These are phyloP conservation scores for Hippolais icterina DNA, from an alignment of 2,113 vertebrate genomes.

Conservation along the genomic window DNA sequence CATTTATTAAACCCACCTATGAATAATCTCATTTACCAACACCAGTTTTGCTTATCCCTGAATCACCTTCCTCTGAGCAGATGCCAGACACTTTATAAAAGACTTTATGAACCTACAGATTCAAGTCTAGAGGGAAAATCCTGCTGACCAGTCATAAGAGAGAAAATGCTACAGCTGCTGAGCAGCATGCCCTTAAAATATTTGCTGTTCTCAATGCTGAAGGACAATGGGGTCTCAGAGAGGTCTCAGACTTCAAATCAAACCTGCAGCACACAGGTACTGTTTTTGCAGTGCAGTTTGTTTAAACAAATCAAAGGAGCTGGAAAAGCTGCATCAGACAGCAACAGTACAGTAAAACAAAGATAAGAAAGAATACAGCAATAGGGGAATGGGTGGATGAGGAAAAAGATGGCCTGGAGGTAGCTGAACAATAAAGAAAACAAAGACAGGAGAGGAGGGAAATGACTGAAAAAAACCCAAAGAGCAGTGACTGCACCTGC, in stretches of 20 bases:
- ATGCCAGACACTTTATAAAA: neutral
- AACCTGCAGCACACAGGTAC: neutral
- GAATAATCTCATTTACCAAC: conserved; percentile 1
- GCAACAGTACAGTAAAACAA: neutral
- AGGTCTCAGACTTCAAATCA: neutral
- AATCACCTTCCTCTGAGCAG: neutral
- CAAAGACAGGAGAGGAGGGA: neutral
- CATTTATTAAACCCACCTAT: neutral
- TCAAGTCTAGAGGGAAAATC: conserved; percentile 11
- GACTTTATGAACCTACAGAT: neutral
- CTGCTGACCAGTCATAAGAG: conserved; percentile 28
- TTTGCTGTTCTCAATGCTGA: neutral
- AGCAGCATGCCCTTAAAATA: conserved; percentile 19
- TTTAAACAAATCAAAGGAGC: neutral
- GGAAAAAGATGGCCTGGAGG: neutral
- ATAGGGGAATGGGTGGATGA: neutral
- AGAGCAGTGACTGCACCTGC: neutral
- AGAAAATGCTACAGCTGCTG: neutral
- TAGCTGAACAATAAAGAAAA: neutral
- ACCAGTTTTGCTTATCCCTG: neutral
- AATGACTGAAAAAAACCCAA: neutral
- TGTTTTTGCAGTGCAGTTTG: neutral
- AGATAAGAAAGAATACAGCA: neutral
- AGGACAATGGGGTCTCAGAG: neutral
- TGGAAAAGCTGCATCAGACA: neutral